These are phyloP conservation scores for Sebastiscus tertius DNA, from an alignment of 2,797 vertebrate genomes.

Conservation along the genomic window DNA sequence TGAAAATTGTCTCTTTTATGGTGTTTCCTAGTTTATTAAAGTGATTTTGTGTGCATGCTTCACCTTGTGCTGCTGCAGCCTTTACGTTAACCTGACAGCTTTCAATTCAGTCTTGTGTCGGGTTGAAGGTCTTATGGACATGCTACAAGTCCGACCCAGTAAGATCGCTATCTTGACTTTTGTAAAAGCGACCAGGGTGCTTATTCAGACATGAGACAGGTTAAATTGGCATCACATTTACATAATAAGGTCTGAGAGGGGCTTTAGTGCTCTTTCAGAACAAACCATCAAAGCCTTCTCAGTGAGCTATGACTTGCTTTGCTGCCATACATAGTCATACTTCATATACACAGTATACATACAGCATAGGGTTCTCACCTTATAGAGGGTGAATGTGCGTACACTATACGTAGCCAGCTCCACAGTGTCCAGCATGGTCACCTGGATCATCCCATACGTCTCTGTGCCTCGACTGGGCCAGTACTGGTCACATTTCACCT, in stretches of 20 bases:
- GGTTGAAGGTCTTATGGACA: background rate
- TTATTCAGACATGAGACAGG: background rate
- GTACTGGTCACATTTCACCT: constrained; percentile 99
- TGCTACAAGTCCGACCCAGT: background rate
- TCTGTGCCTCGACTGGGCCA: constrained; percentile 89
- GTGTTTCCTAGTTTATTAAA: background rate
- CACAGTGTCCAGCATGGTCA: constrained; percentile 92
- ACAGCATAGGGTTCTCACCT: constrained; percentile 80
- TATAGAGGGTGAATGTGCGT: constrained; percentile 92
- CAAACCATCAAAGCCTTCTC: background rate
- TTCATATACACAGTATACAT: background rate
- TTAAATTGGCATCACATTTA: background rate
- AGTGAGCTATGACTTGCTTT: background rate
- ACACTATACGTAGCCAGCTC: constrained; percentile 94
- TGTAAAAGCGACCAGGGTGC: background rate
- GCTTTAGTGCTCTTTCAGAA: background rate
- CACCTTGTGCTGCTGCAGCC: background rate
- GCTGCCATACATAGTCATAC: background rate
- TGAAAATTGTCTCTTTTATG: background rate
- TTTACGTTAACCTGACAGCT: background rate
- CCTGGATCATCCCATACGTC: constrained; percentile 92
- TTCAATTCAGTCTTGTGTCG: background rate
- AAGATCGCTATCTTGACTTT: background rate
- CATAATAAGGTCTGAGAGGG: background rate
- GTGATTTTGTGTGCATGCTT: background rate